Evolutionary conservation across 92 coral and sea anemone genomes (phyloP).

Genomic region (Epizoanthus scotinus): DNA sequence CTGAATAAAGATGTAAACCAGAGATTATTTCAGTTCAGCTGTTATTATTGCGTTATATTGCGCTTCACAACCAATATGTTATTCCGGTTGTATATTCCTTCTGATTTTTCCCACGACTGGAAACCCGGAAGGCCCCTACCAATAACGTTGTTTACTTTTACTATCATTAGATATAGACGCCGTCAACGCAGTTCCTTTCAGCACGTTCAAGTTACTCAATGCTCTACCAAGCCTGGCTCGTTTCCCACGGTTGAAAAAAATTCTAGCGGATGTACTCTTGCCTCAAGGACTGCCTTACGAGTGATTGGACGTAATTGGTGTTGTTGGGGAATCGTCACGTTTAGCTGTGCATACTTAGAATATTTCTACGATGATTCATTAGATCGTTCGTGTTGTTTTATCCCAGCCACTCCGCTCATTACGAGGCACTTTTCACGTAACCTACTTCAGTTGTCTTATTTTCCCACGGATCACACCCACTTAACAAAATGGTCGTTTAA

Average conservation of each 20-base stretch:
- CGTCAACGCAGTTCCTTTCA: constrained; percentile 27
- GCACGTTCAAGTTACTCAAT: constrained; percentile 24
- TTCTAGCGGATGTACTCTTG: background rate
- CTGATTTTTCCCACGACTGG: background rate
- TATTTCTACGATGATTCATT: constrained; percentile 25
- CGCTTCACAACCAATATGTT: background rate
- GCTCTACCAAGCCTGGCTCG: background rate
- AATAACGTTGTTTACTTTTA: constrained; percentile 7
- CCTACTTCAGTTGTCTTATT: background rate
- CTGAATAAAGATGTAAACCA: constrained; percentile 17
- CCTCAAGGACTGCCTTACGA: background rate
- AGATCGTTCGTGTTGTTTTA: background rate
- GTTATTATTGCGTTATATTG: constrained; percentile 5
- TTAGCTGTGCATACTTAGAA: constrained; percentile 1
- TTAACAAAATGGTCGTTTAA: background rate
- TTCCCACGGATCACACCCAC: constrained; percentile 34
- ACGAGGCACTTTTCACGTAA: background rate
- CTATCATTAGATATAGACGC: background rate
- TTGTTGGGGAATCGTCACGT: background rate
- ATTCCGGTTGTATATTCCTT: constrained; percentile 7
- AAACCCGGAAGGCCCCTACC: background rate
- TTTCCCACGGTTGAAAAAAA: constrained; percentile 30
- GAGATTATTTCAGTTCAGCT: constrained; percentile 5
- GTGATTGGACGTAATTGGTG: background rate
- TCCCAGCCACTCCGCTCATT: background rate